phyloP scores from a whole-genome alignment of 2,113 vertebrate species.

The Asarcornis scutulata region DNA sequence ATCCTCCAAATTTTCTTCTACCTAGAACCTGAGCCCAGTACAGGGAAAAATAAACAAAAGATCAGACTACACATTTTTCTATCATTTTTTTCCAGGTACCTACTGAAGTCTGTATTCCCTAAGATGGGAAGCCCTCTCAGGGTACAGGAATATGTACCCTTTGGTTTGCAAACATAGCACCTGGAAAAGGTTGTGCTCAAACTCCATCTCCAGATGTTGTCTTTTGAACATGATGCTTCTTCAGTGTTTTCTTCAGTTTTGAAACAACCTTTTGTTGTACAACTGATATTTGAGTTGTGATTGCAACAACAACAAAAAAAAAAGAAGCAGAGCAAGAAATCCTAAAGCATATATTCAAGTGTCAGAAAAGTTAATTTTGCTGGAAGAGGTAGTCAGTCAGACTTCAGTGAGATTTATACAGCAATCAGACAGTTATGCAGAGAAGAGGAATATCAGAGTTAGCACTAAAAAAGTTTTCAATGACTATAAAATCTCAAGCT shows the following conservation, averaged over 20 bases:
- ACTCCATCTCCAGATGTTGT: not conserved
- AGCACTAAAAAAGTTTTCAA: conserved; percentile 10
- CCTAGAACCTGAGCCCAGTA: not conserved
- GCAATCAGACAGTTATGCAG: not conserved
- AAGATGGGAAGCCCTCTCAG: not conserved
- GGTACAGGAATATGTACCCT: not conserved
- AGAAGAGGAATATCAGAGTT: conserved; percentile 14
- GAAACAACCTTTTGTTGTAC: not conserved
- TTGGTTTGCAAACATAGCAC: not conserved
- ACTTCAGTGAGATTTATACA: not conserved
- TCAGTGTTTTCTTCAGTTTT: not conserved
- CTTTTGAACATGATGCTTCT: not conserved
- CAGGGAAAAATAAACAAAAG: not conserved
- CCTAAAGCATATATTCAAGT: not conserved
- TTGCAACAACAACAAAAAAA: not conserved
- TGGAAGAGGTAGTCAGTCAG: not conserved
- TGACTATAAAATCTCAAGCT: not conserved
- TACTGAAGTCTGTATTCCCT: not conserved
- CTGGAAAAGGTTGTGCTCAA: not conserved
- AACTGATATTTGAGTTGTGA: not conserved
- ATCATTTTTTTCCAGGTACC: not conserved
- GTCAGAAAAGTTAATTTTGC: not conserved
- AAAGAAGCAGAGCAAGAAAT: not conserved
- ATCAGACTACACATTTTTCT: not conserved
- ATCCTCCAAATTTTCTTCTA: not conserved